Conservation (phyloP, 2,797 vertebrate species). For the Rhinella marina region DNA sequence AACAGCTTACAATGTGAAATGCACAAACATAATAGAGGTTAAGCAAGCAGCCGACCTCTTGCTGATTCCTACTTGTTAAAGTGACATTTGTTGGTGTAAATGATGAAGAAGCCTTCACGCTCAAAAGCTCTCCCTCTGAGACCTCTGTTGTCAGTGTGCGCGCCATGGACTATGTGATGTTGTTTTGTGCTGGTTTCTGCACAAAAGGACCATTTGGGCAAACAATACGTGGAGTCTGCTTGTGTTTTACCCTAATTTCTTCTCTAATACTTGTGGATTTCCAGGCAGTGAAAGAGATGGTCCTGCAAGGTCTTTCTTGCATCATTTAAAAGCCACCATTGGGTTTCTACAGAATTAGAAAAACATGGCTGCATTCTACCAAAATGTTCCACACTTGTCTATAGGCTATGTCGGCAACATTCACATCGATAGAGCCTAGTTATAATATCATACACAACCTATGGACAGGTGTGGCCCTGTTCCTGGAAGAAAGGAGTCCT, state of each 20-base stretch:
- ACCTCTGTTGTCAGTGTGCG: not conserved
- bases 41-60: slow-evolving; percentile 51
- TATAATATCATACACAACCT: not conserved
- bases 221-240: not conserved
- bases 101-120: not conserved
- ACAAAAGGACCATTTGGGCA: not conserved
- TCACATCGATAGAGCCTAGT: no score
- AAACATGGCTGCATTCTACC: not conserved
- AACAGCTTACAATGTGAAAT: slow-evolving; percentile 36
- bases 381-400: no score
- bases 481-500: not conserved
- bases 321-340: no score
- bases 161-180: not conserved
- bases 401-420: no score
- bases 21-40: slow-evolving; percentile 45
- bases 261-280: not conserved
- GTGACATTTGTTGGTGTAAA: slow-evolving; percentile 40
- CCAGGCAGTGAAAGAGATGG: not conserved
- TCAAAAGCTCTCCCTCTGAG: not conserved
- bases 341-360: not conserved
- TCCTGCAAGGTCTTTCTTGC: not conserved
- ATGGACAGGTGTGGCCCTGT: not conserved
- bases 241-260: not conserved
- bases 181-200: not conserved
- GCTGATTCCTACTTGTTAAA: slow-evolving; percentile 21